phyloP scores from a whole-genome alignment of 92 coral and sea anemone genomes.

The Parazoanthus swiftii region DNA sequence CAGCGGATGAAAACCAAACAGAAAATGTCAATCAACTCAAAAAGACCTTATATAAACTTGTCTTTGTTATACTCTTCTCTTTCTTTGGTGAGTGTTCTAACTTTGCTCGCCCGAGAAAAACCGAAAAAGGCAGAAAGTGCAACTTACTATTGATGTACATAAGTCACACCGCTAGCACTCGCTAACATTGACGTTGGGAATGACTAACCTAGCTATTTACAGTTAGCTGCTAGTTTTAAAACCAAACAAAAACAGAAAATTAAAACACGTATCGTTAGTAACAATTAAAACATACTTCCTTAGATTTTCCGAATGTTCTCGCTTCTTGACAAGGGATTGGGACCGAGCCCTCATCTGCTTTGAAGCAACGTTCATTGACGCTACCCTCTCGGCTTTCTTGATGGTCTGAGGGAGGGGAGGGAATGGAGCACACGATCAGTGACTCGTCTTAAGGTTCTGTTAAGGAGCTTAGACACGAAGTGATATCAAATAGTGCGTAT shows the following conservation, averaged over 20 bases:
- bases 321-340: slow-evolving; percentile 59
- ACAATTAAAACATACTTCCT: slow-evolving; percentile 47
- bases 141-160: no score
- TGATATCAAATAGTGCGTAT: neutral
- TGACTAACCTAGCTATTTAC: neutral
- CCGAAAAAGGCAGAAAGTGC: no score
- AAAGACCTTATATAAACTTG: neutral
- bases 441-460: neutral
- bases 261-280: neutral
- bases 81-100: neutral
- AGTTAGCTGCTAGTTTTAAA: neutral
- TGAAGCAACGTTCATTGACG: slow-evolving; percentile 66
- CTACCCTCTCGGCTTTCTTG: slow-evolving; percentile 70
- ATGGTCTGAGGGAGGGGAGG: slow-evolving; percentile 55
- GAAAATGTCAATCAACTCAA: neutral
- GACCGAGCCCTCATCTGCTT: slow-evolving; percentile 71
- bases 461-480: no score
- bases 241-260: neutral
- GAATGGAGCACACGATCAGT: neutral
- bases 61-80: neutral
- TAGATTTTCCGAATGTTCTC: slow-evolving; percentile 66
- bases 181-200: neutral
- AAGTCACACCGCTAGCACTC: neutral
- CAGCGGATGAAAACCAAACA: neutral
- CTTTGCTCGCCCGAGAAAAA: neutral